Conservation (phyloP, 2,888 invertebrate genomes). For the Lycaena phlaeas region DNA sequence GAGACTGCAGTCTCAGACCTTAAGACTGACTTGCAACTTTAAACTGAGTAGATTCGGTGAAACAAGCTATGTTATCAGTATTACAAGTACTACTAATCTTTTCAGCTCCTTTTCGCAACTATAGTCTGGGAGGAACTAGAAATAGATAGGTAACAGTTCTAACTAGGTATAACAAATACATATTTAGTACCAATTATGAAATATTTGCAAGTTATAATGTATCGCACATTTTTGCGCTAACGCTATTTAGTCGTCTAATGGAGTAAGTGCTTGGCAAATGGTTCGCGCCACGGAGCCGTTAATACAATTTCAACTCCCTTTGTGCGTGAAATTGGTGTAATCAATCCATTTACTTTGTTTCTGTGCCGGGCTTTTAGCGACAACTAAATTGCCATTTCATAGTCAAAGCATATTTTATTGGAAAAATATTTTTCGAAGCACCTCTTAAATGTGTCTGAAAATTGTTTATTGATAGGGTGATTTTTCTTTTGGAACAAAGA, state of each 20-base stretch:
- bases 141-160: too few species aligned
- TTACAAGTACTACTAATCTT: too few species aligned
- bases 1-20: too few species aligned
- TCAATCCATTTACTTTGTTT: slow-evolving; percentile 75
- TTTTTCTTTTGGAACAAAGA: too few species aligned
- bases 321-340: slow-evolving; percentile 69
- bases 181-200: too few species aligned
- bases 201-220: not conserved
- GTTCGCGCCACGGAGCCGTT: slow-evolving; percentile 68
- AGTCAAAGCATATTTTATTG: slow-evolving; percentile 18
- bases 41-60: too few species aligned
- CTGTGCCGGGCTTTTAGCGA: slow-evolving; percentile 43
- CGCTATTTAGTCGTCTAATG: slow-evolving; percentile 66
- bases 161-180: too few species aligned
- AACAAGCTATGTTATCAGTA: too few species aligned
- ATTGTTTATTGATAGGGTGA: not conserved
- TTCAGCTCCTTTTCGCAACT: too few species aligned
- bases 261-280: slow-evolving; percentile 70
- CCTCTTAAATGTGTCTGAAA: slow-evolving; percentile 1
- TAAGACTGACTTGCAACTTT: too few species aligned
- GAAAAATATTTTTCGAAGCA: slow-evolving; percentile 23
- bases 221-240: slow-evolving; percentile 27
- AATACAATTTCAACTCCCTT: slow-evolving; percentile 69
- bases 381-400: slow-evolving; percentile 39
- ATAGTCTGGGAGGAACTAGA: too few species aligned